Conservation (phyloP, 2,888 invertebrate genomes). For the Hydriomena furcata region DNA sequence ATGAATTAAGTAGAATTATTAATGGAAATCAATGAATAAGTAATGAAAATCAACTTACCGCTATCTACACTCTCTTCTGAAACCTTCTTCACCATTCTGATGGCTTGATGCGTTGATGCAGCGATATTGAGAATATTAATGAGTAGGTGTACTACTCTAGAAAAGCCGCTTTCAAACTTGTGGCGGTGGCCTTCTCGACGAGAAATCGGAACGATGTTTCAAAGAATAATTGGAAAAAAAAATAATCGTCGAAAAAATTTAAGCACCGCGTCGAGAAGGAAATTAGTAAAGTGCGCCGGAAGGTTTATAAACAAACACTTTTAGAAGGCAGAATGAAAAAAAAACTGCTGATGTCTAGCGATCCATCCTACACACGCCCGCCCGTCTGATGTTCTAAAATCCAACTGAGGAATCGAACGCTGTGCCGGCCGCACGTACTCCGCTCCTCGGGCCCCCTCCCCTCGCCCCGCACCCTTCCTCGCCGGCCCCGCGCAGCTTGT, state of each 20-base stretch:
- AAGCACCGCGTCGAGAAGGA: slow-evolving; percentile 81
- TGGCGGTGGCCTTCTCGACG: slow-evolving; percentile 79
- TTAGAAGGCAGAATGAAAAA: slow-evolving; percentile 82
- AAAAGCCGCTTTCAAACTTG: slow-evolving; percentile 83
- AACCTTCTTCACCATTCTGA: slow-evolving; percentile 83
- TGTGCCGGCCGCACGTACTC: slow-evolving; percentile 47
- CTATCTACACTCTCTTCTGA: slow-evolving; percentile 83
- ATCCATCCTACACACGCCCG: slow-evolving; percentile 83
- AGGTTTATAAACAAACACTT: slow-evolving; percentile 80
- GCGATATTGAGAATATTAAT: slow-evolving; percentile 66
- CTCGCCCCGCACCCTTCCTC: slow-evolving; percentile 44
- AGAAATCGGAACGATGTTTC: slow-evolving; percentile 79
- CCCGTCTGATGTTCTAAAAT: slow-evolving; percentile 82
- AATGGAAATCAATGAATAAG: neutral
- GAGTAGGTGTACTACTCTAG: slow-evolving; percentile 79
- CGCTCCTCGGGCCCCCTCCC: slow-evolving; percentile 47
- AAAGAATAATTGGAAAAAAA: slow-evolving; percentile 60
- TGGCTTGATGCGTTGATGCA: slow-evolving; percentile 72
- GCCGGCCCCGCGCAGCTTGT: slow-evolving; percentile 46
- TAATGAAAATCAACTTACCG: slow-evolving; percentile 62
- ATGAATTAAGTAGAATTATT: neutral
- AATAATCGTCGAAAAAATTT: slow-evolving; percentile 60
- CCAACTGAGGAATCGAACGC: slow-evolving; percentile 69
- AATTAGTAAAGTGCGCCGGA: slow-evolving; percentile 74
- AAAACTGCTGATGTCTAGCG: slow-evolving; percentile 84